Conservation (phyloP, 2,113 vertebrate genomes). For the Antechinus stuartii region DNA sequence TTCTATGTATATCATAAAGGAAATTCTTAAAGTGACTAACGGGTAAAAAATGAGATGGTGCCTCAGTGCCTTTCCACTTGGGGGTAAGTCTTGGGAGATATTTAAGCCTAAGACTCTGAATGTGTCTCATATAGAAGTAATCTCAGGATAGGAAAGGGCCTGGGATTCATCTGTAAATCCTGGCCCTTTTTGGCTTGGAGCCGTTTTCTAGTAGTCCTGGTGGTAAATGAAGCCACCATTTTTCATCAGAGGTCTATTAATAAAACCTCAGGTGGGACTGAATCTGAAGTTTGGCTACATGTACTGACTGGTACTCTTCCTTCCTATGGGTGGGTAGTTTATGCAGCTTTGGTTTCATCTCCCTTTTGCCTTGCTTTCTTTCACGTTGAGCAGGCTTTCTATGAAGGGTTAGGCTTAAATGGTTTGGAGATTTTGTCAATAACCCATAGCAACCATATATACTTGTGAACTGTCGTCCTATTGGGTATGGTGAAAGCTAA, state of each 20-base stretch:
- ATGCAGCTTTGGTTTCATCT: background rate
- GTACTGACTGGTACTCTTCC: background rate
- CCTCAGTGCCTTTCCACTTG: constrained; percentile 39
- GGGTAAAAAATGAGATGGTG: constrained; percentile 30
- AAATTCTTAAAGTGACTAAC: constrained; percentile 56
- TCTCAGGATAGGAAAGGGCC: background rate
- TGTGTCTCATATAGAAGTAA: background rate
- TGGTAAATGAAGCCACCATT: background rate
- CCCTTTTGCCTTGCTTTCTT: background rate
- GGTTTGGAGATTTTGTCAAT: background rate
- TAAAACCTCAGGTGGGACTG: background rate
- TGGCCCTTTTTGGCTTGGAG: background rate
- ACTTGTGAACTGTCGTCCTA: background rate
- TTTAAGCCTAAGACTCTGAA: background rate
- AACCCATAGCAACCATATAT: background rate
- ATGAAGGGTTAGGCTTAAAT: background rate
- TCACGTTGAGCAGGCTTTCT: background rate
- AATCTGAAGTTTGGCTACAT: background rate
- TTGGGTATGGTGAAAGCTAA: background rate
- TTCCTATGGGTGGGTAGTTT: background rate
- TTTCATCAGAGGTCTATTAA: background rate
- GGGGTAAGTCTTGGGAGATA: background rate
- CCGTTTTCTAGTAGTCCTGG: background rate
- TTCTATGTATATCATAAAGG: background rate
- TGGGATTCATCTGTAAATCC: background rate